Percentiles rank a stretch among this genome's conserved stretches.
These are phyloP conservation scores for Actinopyga echinites DNA, from an alignment of 53 echinoderm and acorn worm species.

Conservation along the genomic window DNA sequence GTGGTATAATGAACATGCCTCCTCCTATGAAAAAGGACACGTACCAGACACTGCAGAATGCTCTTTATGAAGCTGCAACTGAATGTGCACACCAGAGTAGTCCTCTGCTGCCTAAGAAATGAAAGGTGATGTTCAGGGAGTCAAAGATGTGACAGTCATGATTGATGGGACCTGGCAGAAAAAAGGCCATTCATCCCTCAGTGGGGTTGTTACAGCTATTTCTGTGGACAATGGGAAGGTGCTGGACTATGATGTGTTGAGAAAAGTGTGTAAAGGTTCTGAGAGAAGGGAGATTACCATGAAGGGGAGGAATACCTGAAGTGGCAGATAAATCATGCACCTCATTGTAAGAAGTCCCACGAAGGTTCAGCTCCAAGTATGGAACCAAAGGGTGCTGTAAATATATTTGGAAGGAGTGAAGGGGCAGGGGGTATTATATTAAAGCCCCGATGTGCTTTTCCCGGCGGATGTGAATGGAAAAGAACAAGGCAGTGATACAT, in stretches of 20 bases:
- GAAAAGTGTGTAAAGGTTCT: neutral
- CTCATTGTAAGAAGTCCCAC: neutral
- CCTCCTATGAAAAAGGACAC: neutral
- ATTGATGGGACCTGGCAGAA: too few relatives aligned
- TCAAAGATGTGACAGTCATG: neutral
- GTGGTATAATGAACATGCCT: neutral
- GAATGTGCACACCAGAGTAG: too few relatives aligned
- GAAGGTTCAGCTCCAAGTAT: neutral
- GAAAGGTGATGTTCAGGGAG: too few relatives aligned
- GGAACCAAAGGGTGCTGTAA: neutral
- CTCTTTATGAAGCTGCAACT: neutral
- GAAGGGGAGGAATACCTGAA: neutral
- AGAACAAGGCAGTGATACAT: neutral
- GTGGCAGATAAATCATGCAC: neutral
- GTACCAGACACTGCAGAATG: neutral
- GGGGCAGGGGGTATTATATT: too few relatives aligned
- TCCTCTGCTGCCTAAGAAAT: too few relatives aligned
- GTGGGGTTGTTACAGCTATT: neutral
- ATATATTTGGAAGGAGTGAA: neutral
- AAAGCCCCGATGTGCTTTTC: too few relatives aligned
- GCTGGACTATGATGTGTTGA: neutral
- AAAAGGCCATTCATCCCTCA: neutral
- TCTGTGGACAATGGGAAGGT: neutral
- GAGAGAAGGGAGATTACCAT: neutral
- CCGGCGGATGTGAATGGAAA: neutral